phyloP scores from a whole-genome alignment of 1,140 invertebrate genomes.

The honey bee (Apis mellifera) region Amel_HAv3.1 CM009941.2:4395501-4396000 shows the following conservation, averaged over 20 bases:
- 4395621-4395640: neutral
- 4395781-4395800: neutral
- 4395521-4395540: conserved; percentile 90
- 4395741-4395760: conserved; percentile 64
- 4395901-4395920: conserved; percentile 88
- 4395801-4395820: conserved; percentile 48
- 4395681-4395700: conserved; percentile 88
- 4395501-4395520: conserved; percentile 87
- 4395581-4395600: conserved; percentile 70
- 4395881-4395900: conserved; percentile 90
- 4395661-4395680: conserved; percentile 87
- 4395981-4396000: conserved; percentile 86
- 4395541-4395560: conserved; percentile 86
- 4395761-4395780: neutral
- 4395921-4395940: conserved; percentile 89
- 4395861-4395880: conserved; percentile 91
- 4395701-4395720: conserved; percentile 90
- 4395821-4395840: conserved; percentile 89
- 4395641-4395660: conserved; percentile 85
- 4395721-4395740: conserved; percentile 68
- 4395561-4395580: conserved; percentile 87
- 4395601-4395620: neutral
- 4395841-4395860: conserved; percentile 91
- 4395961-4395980: conserved; percentile 86
- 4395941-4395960: conserved; percentile 91